Conservation (phyloP, 2,888 invertebrate species). For the Drosophila paranaensis region DNA sequence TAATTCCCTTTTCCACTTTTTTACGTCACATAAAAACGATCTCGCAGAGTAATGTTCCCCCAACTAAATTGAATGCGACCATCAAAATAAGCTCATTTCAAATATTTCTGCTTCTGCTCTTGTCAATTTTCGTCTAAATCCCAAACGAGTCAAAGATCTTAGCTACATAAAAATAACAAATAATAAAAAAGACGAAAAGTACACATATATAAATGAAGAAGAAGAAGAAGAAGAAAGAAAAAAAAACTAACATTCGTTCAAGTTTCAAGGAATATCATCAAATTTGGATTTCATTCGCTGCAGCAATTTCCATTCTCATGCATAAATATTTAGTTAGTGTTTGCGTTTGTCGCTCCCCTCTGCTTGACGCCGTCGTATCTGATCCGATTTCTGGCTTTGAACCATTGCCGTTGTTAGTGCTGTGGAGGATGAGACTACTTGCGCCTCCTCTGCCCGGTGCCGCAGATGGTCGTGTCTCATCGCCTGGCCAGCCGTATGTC, state of each 20-base stretch:
- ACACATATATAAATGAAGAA: neutral
- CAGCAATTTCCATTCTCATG: slow-evolving; percentile 61
- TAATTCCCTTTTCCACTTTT: too few species aligned
- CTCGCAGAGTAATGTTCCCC: too few species aligned
- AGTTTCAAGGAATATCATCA: slow-evolving; percentile 55
- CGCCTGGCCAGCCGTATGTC: slow-evolving; percentile 10
- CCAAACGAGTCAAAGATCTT: slow-evolving; percentile 27
- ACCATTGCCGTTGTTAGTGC: slow-evolving; percentile 14
- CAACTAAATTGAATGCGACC: neutral
- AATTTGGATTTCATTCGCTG: slow-evolving; percentile 54
- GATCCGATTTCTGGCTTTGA: slow-evolving; percentile 53
- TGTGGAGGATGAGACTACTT: slow-evolving; percentile 8
- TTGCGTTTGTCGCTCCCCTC: slow-evolving; percentile 28
- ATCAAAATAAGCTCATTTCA: neutral
- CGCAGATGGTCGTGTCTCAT: slow-evolving; percentile 22
- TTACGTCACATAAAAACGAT: neutral
- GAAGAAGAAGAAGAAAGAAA: slow-evolving; percentile 11
- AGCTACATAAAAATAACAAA: slow-evolving; percentile 20
- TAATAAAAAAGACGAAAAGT: slow-evolving; percentile 12
- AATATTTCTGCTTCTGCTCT: neutral
- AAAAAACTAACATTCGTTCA: slow-evolving; percentile 33
- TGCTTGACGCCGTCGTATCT: slow-evolving; percentile 29
- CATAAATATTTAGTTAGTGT: slow-evolving; percentile 71
- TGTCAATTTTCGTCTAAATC: slow-evolving; percentile 18
- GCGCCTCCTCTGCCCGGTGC: slow-evolving; percentile 1